Conservation (phyloP, 1,140 invertebrate species). For the Pachypsylla venusta region DNA sequence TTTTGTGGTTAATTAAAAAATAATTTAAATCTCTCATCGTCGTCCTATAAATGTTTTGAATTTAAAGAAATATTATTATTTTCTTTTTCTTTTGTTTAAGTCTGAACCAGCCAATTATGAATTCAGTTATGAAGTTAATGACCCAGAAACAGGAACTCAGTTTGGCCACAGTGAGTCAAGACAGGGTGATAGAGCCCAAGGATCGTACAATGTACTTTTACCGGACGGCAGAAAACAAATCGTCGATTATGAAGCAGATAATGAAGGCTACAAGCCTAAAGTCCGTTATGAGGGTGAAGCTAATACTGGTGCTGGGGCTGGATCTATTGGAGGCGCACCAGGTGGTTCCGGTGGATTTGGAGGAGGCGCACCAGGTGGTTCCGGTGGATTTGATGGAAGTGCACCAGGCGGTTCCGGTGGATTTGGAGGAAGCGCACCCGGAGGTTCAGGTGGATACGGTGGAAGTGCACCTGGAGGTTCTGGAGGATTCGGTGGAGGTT, state of each 20-base stretch:
- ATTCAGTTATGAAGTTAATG: constrained; percentile 47
- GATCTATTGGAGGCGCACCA: not conserved
- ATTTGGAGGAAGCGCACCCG: not conserved
- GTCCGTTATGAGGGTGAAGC: constrained; percentile 50
- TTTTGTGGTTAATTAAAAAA: no score
- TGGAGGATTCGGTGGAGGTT: not conserved
- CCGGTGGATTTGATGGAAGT: not conserved
- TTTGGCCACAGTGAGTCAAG: constrained; percentile 48
- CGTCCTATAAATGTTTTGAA: no score
- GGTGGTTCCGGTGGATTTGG: not conserved
- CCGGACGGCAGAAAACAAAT: constrained; percentile 47
- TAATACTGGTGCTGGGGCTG: constrained; percentile 10
- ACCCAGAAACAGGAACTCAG: constrained; percentile 37
- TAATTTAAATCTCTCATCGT: no score
- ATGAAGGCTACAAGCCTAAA: constrained; percentile 45
- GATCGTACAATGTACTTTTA: constrained; percentile 45
- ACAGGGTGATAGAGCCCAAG: constrained; percentile 41
- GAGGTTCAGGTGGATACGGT: not conserved
- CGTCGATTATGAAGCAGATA: constrained; percentile 47
- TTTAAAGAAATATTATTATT: no score
- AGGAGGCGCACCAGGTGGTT: not conserved
- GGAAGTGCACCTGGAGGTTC: not conserved
- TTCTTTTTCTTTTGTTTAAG: no score
- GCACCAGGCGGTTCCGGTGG: not conserved
- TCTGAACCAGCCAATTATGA: constrained; percentile 45